Base-by-base conservation (phyloP, 2,797 vertebrate species). In the Pipistrellus kuhlii region DNA sequence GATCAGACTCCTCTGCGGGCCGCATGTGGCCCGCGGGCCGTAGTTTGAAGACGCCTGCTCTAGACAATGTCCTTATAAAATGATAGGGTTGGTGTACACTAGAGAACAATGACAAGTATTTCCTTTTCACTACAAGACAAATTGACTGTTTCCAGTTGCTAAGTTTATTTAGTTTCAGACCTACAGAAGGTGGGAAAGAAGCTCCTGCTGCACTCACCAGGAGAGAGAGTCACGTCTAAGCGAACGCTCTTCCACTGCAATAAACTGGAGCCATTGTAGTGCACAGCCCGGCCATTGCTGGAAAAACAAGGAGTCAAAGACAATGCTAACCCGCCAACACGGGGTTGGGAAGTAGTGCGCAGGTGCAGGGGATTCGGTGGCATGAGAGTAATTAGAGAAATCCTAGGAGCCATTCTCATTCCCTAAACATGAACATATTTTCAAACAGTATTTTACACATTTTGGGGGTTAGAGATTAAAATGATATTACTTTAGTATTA, bases 241-340 rank as follows among this genome's bases (percentile, higher is more conserved):
- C 99, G 98, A 93, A 99, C 99, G 4, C 99, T 99, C 98, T 99
- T 99, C 99, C 99, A 99, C 98, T 99, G 99, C 46, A 99, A 98
- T 94, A 99, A 98, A 98, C 99, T 99, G 98, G 99, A 99, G 95
- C 99, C 99, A 25, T 99, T 99, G 98, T 99, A 99, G 97, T 99
- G 99, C 94, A 99, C 99, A 6, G 99, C 99, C 95, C 99, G 98
- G 17, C 99, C 99, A 71, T 99, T 99, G 98, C 99, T 99, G 81
- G 89, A 38, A 18, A 94, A 59, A 88, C 53, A 80, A 93, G 27
- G 6, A 14, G 1, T 97, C 84, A 97, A 53, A 38, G 44, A 57
- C 17, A 27, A 20, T 46, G 51, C 30, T 32, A n/a, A n/a, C 2
- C 11, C 5, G 38, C 15, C 20, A 12, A 17, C 25, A 21, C 3